A percentile compares a stretch with the other conserved stretches of the same genome.
phyloP scores from a whole-genome alignment of 2,888 invertebrate genomes.

The Andrena marginata region DNA sequence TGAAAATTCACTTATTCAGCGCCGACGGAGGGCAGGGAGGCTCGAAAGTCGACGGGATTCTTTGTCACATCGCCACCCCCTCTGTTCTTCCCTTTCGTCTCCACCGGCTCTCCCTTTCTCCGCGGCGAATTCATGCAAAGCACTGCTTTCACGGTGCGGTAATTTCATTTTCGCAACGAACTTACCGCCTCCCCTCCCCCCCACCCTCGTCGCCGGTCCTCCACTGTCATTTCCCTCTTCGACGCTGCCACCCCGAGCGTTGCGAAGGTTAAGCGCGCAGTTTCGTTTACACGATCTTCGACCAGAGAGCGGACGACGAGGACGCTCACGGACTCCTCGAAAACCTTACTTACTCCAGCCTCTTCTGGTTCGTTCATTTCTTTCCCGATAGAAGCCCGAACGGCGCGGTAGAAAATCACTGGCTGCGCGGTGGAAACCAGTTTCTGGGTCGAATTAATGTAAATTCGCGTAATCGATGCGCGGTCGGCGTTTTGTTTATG shows the following conservation, averaged over 20 bases:
- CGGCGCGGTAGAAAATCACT: slow-evolving; percentile 8
- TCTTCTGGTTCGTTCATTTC: background rate
- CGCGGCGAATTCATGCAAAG: slow-evolving; percentile 77
- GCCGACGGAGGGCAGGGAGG: slow-evolving; percentile 34
- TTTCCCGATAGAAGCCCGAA: background rate
- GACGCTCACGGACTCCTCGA: slow-evolving; percentile 1
- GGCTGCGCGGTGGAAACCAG: slow-evolving; percentile 14
- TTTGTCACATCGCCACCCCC: slow-evolving; percentile 49
- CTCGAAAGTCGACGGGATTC: slow-evolving; percentile 30
- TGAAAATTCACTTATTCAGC: slow-evolving; percentile 76
- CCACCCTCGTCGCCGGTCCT: slow-evolving; percentile 31
- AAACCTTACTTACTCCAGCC: background rate
- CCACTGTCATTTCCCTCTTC: slow-evolving; percentile 61
- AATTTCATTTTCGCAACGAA: slow-evolving; percentile 81
- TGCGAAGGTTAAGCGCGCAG: slow-evolving; percentile 66
- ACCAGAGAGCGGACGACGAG: slow-evolving; percentile 24
- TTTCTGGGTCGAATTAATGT: slow-evolving; percentile 44
- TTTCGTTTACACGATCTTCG: slow-evolving; percentile 72
- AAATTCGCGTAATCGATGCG: slow-evolving; percentile 47
- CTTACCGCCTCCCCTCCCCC: slow-evolving; percentile 66
- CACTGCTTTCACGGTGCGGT: slow-evolving; percentile 80
- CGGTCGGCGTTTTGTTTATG: slow-evolving; percentile 27
- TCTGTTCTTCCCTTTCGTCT: slow-evolving; percentile 23
- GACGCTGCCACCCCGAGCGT: slow-evolving; percentile 17
- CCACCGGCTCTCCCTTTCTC: slow-evolving; percentile 38